Percentiles rank a stretch among this genome's conserved stretches.
phyloP scores from a whole-genome alignment of 2,888 invertebrate species.

The Orthosia incerta region DNA sequence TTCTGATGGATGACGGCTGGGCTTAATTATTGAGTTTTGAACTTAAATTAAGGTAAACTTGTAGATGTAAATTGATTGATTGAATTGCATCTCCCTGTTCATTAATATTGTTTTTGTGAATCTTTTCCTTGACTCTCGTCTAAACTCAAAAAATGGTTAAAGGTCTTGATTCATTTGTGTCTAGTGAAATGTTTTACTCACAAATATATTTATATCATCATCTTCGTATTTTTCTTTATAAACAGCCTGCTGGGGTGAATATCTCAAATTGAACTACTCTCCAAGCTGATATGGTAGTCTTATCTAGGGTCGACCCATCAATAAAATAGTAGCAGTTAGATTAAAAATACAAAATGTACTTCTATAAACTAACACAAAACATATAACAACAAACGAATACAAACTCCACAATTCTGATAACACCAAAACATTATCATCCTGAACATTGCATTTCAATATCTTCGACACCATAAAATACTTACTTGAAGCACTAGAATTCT shows the following conservation, averaged over 20 bases:
- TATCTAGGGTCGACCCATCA: background rate
- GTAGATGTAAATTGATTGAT: background rate
- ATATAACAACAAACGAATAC: background rate
- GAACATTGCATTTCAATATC: slow-evolving; percentile 59
- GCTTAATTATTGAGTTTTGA: background rate
- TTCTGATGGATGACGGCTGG: slow-evolving; percentile 21
- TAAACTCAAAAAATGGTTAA: no score
- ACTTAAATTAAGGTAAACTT: background rate
- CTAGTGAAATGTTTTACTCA: background rate
- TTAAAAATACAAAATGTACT: background rate
- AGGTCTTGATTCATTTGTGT: no score
- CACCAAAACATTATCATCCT: slow-evolving; percentile 17
- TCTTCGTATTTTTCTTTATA: background rate
- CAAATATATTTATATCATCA: background rate
- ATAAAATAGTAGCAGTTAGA: background rate
- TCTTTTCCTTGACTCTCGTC: no score
- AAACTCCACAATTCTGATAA: slow-evolving; percentile 16
- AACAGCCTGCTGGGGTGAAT: background rate
- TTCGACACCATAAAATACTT: slow-evolving; percentile 53
- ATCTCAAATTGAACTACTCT: background rate
- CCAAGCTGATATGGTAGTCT: background rate
- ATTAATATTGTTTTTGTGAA: slow-evolving; percentile 8
- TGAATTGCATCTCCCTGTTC: background rate
- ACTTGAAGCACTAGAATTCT: slow-evolving; percentile 50
- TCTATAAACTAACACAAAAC: background rate